Conservation (phyloP, 2,888 invertebrate species). For the Sphecodes monilicornis region DNA sequence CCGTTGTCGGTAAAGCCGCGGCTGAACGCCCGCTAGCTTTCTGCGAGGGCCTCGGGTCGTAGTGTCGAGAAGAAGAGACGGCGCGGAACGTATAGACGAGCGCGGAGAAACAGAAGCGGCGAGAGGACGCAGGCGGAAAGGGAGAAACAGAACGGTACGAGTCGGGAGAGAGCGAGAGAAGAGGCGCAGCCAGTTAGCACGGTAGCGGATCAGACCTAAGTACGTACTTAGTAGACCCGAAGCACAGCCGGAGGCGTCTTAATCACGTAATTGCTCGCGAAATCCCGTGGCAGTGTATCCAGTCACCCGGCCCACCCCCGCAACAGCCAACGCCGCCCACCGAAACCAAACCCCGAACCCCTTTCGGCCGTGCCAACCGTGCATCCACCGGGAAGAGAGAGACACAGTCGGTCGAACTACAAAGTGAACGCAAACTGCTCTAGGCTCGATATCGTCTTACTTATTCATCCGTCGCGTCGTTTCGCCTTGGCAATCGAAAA, state of each 20-base stretch:
- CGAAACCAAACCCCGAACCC: conserved; percentile 40
- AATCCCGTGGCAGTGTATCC: conserved; percentile 76
- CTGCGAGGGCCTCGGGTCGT: conserved; percentile 23
- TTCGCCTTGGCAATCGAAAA: conserved; percentile 78
- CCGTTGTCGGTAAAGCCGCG: conserved; percentile 66
- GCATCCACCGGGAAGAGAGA: conserved; percentile 38
- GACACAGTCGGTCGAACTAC: conserved; percentile 70
- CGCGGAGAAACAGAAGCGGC: conserved; percentile 21
- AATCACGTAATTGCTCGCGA: conserved; percentile 84
- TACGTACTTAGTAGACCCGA: conserved; percentile 82
- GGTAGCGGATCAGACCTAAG: conserved; percentile 81
- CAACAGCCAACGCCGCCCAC: background rate
- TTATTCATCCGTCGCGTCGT: conserved; percentile 81
- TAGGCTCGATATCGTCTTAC: conserved; percentile 82
- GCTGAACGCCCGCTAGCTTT: conserved; percentile 34
- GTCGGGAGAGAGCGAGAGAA: conserved; percentile 35
- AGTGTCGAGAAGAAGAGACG: conserved; percentile 13
- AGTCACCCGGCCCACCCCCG: conserved; percentile 19
- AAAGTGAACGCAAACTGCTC: conserved; percentile 80
- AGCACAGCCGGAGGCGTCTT: conserved; percentile 81
- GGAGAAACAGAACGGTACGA: conserved; percentile 32
- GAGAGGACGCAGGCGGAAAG: conserved; percentile 4
- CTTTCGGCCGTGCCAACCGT: conserved; percentile 46
- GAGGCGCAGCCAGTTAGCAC: conserved; percentile 71
- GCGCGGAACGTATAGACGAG: conserved; percentile 26